phyloP scores from a whole-genome alignment of 2,113 vertebrate genomes.

The Calidris pygmaea region DNA sequence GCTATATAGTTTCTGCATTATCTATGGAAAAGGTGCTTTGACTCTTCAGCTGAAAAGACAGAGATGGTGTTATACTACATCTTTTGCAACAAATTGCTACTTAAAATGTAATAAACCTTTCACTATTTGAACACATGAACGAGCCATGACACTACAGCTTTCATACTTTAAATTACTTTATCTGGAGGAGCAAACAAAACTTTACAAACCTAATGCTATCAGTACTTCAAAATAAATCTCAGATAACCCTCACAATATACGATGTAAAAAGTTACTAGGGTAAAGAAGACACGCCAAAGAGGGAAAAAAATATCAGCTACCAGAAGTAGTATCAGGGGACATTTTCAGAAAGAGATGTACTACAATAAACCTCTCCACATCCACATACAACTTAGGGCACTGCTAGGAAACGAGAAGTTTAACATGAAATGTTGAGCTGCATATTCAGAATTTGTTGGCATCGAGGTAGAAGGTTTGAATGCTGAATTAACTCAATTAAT shows the following conservation, averaged over 20 bases:
- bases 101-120: neutral
- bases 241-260: neutral
- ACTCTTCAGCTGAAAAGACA: neutral
- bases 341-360: neutral
- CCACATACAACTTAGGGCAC: neutral
- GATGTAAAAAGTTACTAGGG: fast-evolving
- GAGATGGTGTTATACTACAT: neutral
- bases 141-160: neutral
- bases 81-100: neutral
- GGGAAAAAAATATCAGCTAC: neutral
- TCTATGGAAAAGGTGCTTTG: neutral
- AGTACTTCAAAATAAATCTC: neutral
- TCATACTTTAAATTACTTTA: neutral
- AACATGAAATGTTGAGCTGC: neutral
- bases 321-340: neutral
- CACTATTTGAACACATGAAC: neutral
- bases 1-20: neutral
- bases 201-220: neutral
- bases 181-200: neutral
- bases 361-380: neutral
- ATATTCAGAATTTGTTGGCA: neutral
- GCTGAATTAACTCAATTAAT: neutral
- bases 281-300: neutral
- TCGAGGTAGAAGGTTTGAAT: neutral
- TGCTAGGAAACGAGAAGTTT: neutral